Base-by-base conservation (phyloP, 2,888 invertebrate genomes). In the Bombylius discolor region DNA sequence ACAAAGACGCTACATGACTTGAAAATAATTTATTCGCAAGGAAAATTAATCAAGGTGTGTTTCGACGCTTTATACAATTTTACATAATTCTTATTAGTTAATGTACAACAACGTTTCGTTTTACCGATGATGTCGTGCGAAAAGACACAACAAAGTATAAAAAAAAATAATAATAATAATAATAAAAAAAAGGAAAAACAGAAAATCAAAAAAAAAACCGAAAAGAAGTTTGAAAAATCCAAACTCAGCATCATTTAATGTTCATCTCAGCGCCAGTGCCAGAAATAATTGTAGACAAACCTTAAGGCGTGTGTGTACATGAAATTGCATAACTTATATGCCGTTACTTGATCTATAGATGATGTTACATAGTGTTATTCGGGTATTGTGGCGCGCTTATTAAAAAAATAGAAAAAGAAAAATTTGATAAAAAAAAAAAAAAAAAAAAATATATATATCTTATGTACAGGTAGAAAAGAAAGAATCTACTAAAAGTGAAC, bases 221-320 rank as follows among this genome's bases (percentile, higher is more conserved):
- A 42, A 42, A 42, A 42, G 39, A 42, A 42, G 4, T 11, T 11
- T 5, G 12, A 42, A 42, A 42, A 42, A 7, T 42, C 3, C 8
- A 42, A 11, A 7, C 11, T 42, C 39, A 42, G 39, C 39, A 42
- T 42, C 39, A 39, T 42, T 42, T 42, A 51, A 42, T 51, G 50
- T 50, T 55, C 49, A 50, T 55, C 50, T 50, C 47, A 50, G 55
- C 46, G 47, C 47, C 55, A 49, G 49, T 49, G 53, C 49, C 50
- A 51, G 46, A 47, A 51, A 33, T 51, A 44, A 42, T 42, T 36
- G 14, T 46, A 39, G 51, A 45, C 47, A 42, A 51, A 55, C 51
- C 55, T 51, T 47, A 51, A 55, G 51, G 55, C 51, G 51, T 55
- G 51, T 55, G 51, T 47, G 45, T 51, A 51, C 51, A 55, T 55